Evolutionary conservation across 2,113 vertebrate genomes (phyloP).

Genomic region (Agelaius phoeniceus): DNA sequence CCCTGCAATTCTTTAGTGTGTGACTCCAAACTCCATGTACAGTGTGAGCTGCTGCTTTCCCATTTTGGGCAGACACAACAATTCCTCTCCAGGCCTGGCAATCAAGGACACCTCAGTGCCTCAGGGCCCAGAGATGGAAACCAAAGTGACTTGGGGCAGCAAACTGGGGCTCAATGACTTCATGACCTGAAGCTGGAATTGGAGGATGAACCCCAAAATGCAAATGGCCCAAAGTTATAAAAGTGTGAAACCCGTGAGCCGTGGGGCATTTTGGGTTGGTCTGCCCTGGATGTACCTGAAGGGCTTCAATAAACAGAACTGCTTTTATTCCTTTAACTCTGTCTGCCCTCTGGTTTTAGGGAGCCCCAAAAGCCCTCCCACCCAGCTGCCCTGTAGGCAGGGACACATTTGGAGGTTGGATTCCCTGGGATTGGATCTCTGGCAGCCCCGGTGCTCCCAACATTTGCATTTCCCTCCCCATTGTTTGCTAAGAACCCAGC

Average conservation of each 20-base stretch:
- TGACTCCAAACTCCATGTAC: too few species aligned
- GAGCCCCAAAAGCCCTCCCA: not conserved
- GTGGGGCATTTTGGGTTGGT: not conserved
- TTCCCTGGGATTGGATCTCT: not conserved
- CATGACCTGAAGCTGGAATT: not conserved
- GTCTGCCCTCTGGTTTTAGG: not conserved
- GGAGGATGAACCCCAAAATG: not conserved
- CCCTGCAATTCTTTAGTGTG: too few species aligned
- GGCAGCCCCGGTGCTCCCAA: rapidly evolving
- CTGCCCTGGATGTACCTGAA: not conserved
- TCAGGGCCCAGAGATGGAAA: not conserved
- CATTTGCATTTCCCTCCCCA: not conserved
- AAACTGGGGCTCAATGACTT: not conserved
- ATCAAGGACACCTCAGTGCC: not conserved
- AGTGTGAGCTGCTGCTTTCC: not conserved
- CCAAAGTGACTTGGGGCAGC: not conserved
- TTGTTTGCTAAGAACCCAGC: not conserved
- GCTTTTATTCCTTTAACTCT: not conserved
- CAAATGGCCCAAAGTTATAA: not conserved
- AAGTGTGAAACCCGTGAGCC: not conserved
- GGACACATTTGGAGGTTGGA: not conserved
- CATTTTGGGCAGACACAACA: not conserved
- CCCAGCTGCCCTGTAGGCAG: not conserved
- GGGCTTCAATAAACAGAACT: not conserved
- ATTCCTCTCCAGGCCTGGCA: not conserved